Evolutionary conservation across 2,888 invertebrate species (phyloP).

Genomic region (Chymomyza procnemis): DNA sequence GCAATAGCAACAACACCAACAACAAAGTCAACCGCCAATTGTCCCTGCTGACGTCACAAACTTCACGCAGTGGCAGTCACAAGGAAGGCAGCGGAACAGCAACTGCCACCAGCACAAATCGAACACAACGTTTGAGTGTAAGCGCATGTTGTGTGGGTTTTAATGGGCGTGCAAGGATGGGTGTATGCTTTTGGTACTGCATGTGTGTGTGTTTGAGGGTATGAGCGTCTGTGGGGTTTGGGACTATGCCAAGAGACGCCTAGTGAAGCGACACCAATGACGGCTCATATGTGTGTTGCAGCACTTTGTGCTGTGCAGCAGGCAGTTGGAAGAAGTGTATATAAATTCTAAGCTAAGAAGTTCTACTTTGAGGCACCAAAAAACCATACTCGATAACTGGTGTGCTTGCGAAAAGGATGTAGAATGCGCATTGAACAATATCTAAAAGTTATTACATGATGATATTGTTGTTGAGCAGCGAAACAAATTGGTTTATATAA

Average conservation of each 20-base stretch:
- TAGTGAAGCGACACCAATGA: not conserved
- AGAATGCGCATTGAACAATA: not conserved
- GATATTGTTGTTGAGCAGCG: no score
- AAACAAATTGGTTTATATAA: no score
- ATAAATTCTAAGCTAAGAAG: not conserved
- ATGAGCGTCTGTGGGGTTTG: conserved; percentile 4
- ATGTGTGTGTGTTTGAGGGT: conserved; percentile 10
- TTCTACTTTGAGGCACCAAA: not conserved
- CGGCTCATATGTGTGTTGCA: not conserved
- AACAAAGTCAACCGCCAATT: conserved; percentile 84
- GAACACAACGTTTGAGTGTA: conserved; percentile 88
- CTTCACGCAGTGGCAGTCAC: conserved; percentile 74
- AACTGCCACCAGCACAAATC: conserved; percentile 37
- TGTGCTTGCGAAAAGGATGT: not conserved
- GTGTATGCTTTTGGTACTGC: conserved; percentile 10
- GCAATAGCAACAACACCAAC: conserved; percentile 78
- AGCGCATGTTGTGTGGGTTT: conserved; percentile 75
- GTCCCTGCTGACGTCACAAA: conserved; percentile 83
- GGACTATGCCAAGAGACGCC: not conserved
- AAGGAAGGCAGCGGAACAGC: conserved; percentile 81
- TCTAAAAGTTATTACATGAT: no score
- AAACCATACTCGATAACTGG: not conserved
- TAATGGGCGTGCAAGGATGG: conserved; percentile 2
- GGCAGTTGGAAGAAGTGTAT: not conserved
- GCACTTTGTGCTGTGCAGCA: not conserved